Percentiles rank a stretch among this genome's conserved stretches.
phyloP scores from a whole-genome alignment of 1,140 invertebrate species.

The Drosophila ironensis region DNA sequence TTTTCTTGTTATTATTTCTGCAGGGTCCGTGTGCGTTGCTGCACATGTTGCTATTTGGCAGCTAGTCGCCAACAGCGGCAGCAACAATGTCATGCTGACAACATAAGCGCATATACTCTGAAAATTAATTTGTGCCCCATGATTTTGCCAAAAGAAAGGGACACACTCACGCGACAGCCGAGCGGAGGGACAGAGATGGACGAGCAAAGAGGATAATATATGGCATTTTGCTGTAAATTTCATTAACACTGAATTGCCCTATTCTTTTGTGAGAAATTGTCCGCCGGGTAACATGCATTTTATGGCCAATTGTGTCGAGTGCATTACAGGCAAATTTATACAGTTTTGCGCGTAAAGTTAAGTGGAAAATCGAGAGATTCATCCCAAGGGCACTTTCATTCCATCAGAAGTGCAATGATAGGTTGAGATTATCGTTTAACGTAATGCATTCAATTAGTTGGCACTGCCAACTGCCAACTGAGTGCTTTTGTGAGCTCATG shows the following conservation, averaged over 20 bases:
- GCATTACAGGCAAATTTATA: conserved; percentile 51
- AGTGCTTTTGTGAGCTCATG: too few species aligned
- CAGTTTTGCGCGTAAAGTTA: conserved; percentile 24
- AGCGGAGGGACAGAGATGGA: neutral
- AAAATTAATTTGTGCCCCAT: conserved; percentile 69
- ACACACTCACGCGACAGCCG: neutral
- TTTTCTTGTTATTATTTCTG: conserved; percentile 1
- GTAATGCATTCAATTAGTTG: neutral
- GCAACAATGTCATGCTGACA: conserved; percentile 68
- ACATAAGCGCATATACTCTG: conserved; percentile 65
- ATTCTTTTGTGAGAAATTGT: conserved; percentile 47
- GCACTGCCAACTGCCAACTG: too few species aligned
- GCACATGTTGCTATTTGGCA: conserved; percentile 69
- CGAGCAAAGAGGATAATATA: conserved; percentile 40
- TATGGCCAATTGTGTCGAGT: conserved; percentile 49
- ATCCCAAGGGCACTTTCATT: conserved; percentile 15
- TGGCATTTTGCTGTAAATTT: conserved; percentile 47
- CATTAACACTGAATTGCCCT: conserved; percentile 44
- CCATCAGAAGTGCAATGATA: conserved; percentile 19
- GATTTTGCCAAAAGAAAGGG: conserved; percentile 40
- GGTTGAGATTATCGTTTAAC: conserved; percentile 8
- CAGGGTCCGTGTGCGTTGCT: conserved; percentile 6
- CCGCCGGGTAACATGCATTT: conserved; percentile 18
- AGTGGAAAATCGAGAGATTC: conserved; percentile 18
- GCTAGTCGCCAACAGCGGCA: conserved; percentile 30